Conservation (phyloP, 1,140 invertebrate genomes). For the Aphelenchoides fujianensis region DNA sequence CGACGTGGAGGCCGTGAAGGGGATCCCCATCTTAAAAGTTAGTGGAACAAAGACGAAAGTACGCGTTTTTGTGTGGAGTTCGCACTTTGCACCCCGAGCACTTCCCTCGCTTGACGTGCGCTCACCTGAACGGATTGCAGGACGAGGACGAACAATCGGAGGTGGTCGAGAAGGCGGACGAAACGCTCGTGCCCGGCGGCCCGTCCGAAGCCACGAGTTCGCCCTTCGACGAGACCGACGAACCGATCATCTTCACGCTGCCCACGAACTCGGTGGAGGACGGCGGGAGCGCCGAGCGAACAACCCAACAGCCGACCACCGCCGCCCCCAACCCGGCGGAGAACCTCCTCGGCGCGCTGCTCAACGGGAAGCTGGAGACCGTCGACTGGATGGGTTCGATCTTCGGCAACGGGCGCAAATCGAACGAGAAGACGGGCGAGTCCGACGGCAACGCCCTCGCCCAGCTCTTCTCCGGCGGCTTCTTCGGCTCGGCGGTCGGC, state of each 20-base stretch:
- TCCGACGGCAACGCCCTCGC: not conserved
- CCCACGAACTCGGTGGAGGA: not conserved
- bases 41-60: not conserved
- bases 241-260: slow-evolving; percentile 4
- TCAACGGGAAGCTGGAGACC: not conserved
- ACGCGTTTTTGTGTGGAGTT: too few relatives aligned
- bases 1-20: not conserved
- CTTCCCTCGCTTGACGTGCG: not conserved
- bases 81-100: not conserved
- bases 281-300: not conserved
- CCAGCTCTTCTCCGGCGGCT: not conserved
- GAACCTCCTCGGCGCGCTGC: not conserved
- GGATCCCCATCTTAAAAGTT: slow-evolving; percentile 13
- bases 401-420: not conserved
- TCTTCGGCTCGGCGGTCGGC: not conserved
- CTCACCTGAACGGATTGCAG: not conserved
- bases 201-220: not conserved
- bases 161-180: slow-evolving; percentile 1
- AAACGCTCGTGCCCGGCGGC: not conserved
- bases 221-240: not conserved
- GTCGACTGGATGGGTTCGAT: slow-evolving; percentile 10
- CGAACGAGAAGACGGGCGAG: not conserved
- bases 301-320: not conserved
- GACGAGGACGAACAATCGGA: slow-evolving; percentile 6
- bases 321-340: not conserved